Evolutionary conservation across 2,888 invertebrate species (phyloP).

Genomic region (Latrodectus elegans): DNA sequence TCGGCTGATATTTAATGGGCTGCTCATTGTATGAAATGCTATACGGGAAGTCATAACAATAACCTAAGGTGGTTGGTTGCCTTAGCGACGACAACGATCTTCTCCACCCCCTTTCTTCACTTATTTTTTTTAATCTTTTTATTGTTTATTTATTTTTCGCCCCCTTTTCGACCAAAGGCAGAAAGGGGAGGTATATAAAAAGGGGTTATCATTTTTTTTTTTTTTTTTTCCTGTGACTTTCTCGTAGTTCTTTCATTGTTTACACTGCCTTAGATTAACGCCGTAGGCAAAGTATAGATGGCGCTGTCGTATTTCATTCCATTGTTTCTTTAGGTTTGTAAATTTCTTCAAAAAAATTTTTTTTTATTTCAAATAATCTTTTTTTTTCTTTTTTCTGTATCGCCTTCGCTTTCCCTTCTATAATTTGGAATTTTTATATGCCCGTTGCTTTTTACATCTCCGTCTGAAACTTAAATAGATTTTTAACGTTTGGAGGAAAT

Average conservation of each 20-base stretch:
- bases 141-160: background rate
- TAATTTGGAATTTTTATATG: too few species aligned
- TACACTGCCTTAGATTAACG: background rate
- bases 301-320: slow-evolving; percentile 3
- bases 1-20: slow-evolving; percentile 62
- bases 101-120: background rate
- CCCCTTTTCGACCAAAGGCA: background rate
- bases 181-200: background rate
- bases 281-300: slow-evolving; percentile 9
- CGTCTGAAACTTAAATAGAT: too few species aligned
- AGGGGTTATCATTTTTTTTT: background rate
- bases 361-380: background rate
- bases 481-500: too few species aligned
- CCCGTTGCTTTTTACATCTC: too few species aligned
- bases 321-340: background rate
- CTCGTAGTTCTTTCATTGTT: slow-evolving; percentile 14
- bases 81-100: slow-evolving; percentile 32
- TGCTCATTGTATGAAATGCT: slow-evolving; percentile 60
- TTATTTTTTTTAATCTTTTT: slow-evolving; percentile 8
- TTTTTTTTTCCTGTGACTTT: background rate
- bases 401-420: background rate
- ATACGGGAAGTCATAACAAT: slow-evolving; percentile 68
- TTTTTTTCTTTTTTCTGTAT: background rate
- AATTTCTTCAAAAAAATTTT: background rate
- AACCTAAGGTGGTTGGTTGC: slow-evolving; percentile 59